Evolutionary conservation across 35 echinoderm and acorn worm genomes (phyloP), one percentile per base, ranked within the genome.

Genomic region (Strongylocentrotus purpuratus): DNA sequence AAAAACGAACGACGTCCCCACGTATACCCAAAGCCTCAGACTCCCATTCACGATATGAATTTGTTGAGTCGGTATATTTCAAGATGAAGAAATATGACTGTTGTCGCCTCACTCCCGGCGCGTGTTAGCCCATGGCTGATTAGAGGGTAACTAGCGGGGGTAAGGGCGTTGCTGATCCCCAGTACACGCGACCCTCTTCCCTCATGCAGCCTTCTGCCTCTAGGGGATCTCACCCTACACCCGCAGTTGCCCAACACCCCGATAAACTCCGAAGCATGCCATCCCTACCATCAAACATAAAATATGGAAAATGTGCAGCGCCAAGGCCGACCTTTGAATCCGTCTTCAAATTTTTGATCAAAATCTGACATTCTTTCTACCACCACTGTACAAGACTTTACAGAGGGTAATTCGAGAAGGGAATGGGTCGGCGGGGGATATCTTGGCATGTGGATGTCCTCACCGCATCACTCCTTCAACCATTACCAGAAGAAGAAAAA

Each of bases 151-250:
- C 91, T 33, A 11, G 46, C 28, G 91, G 91, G 20, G 20, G 45
- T 32, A 14, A 58, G 91, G 91, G 91, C 48, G 91, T 93, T 58
- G 91, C 33, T 58, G 91, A 58, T 93, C 46, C 48, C 48, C 31
- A 2, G 46, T 89, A 89, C 91, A 93, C 91, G 91, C 91, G 91
- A 93, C 91, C 91, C 13, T 58, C 46, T 93, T 93, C 48, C 48
- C n/a, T 47, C 91, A 14, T 89, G 45, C 91, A 50, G 32, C n/a
- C 33, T 58, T 47, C 9, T 31, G 17, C 91, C 48, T 58, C 91
- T 31, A 32, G 91, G 91, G 91, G n/a, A 32, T 31, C 91, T 25
- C 4, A 93, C 91, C n/a, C 48, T 28, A 9, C 91, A 31, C 47
- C 91, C n/a, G 11, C 22, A 4, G 33, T 46, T 48, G 91, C 31